Conservation (phyloP, 1,140 invertebrate species). For the Goniozus legneri region DNA sequence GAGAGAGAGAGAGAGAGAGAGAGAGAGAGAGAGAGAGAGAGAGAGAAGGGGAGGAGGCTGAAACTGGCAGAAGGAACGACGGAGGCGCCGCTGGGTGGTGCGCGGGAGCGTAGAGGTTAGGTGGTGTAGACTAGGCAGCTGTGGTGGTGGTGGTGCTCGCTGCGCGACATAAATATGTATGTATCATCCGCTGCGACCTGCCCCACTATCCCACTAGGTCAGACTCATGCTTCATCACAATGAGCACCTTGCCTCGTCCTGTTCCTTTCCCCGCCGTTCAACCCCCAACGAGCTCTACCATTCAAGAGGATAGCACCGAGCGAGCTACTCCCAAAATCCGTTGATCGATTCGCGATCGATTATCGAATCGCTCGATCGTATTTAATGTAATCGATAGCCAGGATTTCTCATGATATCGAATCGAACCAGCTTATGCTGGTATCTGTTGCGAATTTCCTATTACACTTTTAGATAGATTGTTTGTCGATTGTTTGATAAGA, state of each 20-base stretch:
- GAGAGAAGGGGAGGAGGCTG: constrained; percentile 6
- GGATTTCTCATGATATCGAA: no score
- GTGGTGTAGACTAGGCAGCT: constrained; percentile 28
- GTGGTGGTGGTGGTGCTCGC: constrained; percentile 37
- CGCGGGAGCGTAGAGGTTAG: constrained; percentile 13
- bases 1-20: constrained; percentile 8
- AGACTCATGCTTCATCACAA: constrained; percentile 56
- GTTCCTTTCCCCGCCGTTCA: constrained; percentile 23
- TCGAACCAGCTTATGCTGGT: no score
- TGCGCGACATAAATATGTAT: constrained; percentile 57
- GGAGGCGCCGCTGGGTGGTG: not conserved
- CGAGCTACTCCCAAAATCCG: no score
- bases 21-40: constrained; percentile 20
- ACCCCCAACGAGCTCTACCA: constrained; percentile 7
- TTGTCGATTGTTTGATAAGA: no score
- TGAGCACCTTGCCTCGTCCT: constrained; percentile 46
- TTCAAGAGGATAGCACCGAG: constrained; percentile 49
- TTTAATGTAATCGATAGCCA: no score
- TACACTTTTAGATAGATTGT: no score
- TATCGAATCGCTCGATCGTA: no score
- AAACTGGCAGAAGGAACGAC: no score
- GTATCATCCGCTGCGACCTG: constrained; percentile 53
- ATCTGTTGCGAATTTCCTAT: no score
- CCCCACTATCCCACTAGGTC: constrained; percentile 54
- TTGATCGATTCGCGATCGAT: no score